A percentile compares a stretch with the other conserved stretches of the same genome.
phyloP scores from a whole-genome alignment of 2,888 invertebrate genomes.

The Watsonalla cultraria region DNA sequence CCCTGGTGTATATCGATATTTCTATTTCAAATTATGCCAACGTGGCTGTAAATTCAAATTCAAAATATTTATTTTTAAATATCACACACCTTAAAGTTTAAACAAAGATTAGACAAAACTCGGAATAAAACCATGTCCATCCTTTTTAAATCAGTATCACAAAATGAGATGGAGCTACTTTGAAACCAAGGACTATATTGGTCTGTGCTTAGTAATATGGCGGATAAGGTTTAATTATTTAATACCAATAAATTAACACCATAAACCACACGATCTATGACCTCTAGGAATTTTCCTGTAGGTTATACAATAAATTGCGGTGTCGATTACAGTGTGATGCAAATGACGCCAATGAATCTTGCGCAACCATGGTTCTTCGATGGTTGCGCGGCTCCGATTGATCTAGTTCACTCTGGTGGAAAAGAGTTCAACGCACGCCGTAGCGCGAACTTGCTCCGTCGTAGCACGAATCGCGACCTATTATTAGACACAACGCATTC shows the following conservation, averaged over 20 bases:
- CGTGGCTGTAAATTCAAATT: no score
- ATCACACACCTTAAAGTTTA: no score
- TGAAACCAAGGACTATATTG: no score
- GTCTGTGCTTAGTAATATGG: no score
- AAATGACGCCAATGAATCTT: constrained; percentile 65
- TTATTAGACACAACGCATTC: constrained; percentile 21
- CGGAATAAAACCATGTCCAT: no score
- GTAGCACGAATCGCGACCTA: constrained; percentile 10
- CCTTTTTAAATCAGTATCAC: no score
- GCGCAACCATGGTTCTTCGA: constrained; percentile 38
- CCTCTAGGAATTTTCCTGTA: constrained; percentile 36
- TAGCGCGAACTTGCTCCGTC: constrained; percentile 11
- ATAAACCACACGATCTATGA: not conserved
- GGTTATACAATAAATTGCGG: constrained; percentile 58
- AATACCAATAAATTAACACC: not conserved
- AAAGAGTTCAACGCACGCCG: constrained; percentile 44
- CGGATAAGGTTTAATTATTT: no score
- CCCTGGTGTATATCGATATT: no score
- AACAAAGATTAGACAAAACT: no score
- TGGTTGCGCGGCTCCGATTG: constrained; percentile 25
- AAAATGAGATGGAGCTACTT: no score
- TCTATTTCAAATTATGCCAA: no score
- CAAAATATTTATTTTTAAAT: no score
- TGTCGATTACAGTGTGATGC: constrained; percentile 50
- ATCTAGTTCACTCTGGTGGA: constrained; percentile 35